phyloP scores from a whole-genome alignment of 2,888 invertebrate genomes.

The Drosophila vallismaia region DNA sequence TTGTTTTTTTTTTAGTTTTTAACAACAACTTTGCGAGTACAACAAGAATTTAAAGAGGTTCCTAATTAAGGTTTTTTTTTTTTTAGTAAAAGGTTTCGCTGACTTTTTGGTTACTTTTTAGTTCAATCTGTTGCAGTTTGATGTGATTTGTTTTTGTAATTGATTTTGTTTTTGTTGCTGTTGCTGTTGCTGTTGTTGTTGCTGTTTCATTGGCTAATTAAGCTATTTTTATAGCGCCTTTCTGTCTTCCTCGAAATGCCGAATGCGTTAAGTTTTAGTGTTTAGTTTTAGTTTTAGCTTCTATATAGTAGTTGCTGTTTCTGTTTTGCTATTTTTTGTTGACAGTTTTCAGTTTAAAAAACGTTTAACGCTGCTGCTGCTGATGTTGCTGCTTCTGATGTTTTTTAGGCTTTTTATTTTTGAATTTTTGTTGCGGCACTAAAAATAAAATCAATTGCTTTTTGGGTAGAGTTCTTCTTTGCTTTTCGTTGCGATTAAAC shows the following conservation, averaged over 20 bases:
- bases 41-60: slow-evolving; percentile 31
- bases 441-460: slow-evolving; percentile 79
- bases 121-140: slow-evolving; percentile 15
- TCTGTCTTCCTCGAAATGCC: slow-evolving; percentile 58
- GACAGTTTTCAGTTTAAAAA: slow-evolving; percentile 64
- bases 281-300: slow-evolving; percentile 14
- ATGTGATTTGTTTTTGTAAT: slow-evolving; percentile 28
- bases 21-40: slow-evolving; percentile 66
- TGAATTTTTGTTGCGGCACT: slow-evolving; percentile 58
- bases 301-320: slow-evolving; percentile 30
- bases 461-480: slow-evolving; percentile 45
- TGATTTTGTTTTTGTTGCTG: slow-evolving; percentile 21
- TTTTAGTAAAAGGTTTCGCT: slow-evolving; percentile 39
- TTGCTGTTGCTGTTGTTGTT: too few species aligned
- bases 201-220: slow-evolving; percentile 71
- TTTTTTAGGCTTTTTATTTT: slow-evolving; percentile 35
- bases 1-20: slow-evolving; percentile 22
- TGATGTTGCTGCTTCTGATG: slow-evolving; percentile 31
- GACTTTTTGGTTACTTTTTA: slow-evolving; percentile 42
- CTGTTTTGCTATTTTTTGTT: slow-evolving; percentile 48
- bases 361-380: slow-evolving; percentile 64
- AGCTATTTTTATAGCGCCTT: slow-evolving; percentile 64
- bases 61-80: slow-evolving; percentile 9
- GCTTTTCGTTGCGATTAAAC: slow-evolving; percentile 32
- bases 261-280: slow-evolving; percentile 36